Conservation (phyloP, 2,797 vertebrate species). For the Benthosema pterotum region DNA sequence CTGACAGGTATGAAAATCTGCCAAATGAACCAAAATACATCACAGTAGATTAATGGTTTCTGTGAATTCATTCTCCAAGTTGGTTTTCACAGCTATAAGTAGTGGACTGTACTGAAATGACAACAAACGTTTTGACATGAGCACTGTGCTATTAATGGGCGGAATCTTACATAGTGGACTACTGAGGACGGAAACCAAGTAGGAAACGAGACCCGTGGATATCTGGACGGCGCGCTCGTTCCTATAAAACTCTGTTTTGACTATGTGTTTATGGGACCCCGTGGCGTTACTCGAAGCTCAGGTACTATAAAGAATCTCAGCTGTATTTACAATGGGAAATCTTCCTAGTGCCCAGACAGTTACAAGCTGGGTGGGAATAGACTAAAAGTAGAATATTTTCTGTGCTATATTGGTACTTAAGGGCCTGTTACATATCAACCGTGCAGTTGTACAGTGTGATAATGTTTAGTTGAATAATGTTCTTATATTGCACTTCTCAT, state of each 20-base stretch:
- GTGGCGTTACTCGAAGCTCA: conserved; percentile 16
- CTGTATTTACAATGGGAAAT: conserved; percentile 32
- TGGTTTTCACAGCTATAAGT: background rate
- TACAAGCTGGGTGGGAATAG: conserved; percentile 26
- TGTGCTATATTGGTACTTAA: conserved; percentile 4
- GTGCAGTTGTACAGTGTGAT: background rate
- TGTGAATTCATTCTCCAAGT: background rate
- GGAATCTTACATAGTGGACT: conserved; percentile 8
- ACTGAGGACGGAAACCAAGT: background rate
- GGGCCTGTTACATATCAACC: conserved; percentile 15
- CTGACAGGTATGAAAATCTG: background rate
- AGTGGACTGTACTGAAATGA: conserved; percentile 8
- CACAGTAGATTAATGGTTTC: background rate
- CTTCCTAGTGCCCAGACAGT: conserved; percentile 2
- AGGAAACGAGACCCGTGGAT: conserved; percentile 31
- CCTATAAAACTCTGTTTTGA: conserved; percentile 25
- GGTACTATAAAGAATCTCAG: conserved; percentile 17
- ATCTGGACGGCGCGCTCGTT: conserved; percentile 9
- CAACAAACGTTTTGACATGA: conserved; percentile 10
- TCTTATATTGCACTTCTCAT: conserved; percentile 1
- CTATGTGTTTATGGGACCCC: conserved; percentile 14
- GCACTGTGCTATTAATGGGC: conserved; percentile 12
- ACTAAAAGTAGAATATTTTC: conserved; percentile 13
- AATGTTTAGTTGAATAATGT: background rate
- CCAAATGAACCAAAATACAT: background rate